Evolutionary conservation across 1,140 invertebrate species (phyloP), one percentile per base, ranked within the genome.

Genomic region (Papilio machaon): DNA sequence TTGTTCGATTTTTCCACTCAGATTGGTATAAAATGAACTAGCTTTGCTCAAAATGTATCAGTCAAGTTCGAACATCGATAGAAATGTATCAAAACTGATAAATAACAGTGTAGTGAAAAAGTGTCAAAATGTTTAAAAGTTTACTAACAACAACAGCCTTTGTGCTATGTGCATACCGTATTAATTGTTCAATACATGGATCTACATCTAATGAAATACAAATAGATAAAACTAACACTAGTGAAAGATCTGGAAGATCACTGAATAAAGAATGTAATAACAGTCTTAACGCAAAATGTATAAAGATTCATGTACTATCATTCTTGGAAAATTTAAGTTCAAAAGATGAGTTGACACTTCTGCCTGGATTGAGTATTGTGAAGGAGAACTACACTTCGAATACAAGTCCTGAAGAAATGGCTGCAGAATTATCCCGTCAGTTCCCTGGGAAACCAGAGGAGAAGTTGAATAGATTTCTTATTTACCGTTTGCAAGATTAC

Each of bases 381-480:
- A 96, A 96, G 80, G 97, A 97, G 90, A 95, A 95, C 47, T 93
- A 95, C 73, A 94, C 95, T 10, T 79, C 77, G 17, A 95, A 95
- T 54, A 88, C 95, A 10, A 95, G 95, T 1, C 94, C 96, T 13
- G 96, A 97, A 64, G 95, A 97, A 67, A 96, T 97, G 54, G 92
- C 96, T 23, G 97, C 96, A n/a, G 97, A 97, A 85, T 89, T 97
- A 0, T 96, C 97, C 0, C 95, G 97, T 46, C 96, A 97, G 81
- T 97, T 97, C 87, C 97, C 97, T 4, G 96, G 97, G 81, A 97
- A 97, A 85, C 95, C 96, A 0, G 97, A 97, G 77, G 96, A 97
- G 74, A 95, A 97, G n/a, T 86, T 98, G 9, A 97, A 98, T 85
- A 96, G 96, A 11, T 97, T 92, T 80, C 81, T 95, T 5, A 79